phyloP scores from a whole-genome alignment of 1,140 invertebrate species.

The Piezodorus guildinii region DNA sequence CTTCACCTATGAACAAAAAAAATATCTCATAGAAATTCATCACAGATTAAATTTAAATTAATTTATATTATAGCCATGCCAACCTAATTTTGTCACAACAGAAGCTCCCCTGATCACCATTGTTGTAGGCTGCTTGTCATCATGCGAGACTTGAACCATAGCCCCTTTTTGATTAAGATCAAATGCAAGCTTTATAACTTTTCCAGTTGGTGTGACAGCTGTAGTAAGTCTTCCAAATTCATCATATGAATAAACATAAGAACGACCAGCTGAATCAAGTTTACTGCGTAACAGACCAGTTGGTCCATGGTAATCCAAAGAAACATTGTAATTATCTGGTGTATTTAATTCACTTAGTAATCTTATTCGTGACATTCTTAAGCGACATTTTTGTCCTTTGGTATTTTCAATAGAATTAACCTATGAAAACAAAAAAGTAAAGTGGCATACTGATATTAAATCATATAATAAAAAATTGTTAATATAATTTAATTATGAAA shows the following conservation, averaged over 20 bases:
- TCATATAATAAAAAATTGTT: no score
- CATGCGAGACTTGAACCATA: conserved; percentile 69
- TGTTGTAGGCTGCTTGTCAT: conserved; percentile 65
- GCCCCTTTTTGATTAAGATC: conserved; percentile 81
- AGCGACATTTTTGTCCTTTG: conserved; percentile 79
- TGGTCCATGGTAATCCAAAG: conserved; percentile 83
- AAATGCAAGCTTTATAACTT: conserved; percentile 72
- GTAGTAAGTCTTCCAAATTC: conserved; percentile 82
- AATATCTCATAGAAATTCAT: background rate
- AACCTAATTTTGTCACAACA: conserved; percentile 60
- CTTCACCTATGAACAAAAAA: conserved; percentile 44
- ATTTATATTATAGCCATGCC: conserved; percentile 4
- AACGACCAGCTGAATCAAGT: conserved; percentile 77
- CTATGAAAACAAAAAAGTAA: conserved; percentile 24
- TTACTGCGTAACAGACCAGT: conserved; percentile 79
- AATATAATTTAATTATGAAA: no score
- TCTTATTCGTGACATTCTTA: conserved; percentile 72
- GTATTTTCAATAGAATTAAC: conserved; percentile 92
- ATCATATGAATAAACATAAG: conserved; percentile 91
- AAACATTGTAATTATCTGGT: conserved; percentile 82
- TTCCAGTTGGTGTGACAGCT: conserved; percentile 83
- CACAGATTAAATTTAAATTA: background rate
- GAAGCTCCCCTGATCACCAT: conserved; percentile 79
- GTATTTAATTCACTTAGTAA: conserved; percentile 79
- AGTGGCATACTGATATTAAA: background rate